Percentiles rank a stretch among this genome's conserved stretches.
These are phyloP conservation scores for Perizoma affinitatum DNA, from an alignment of 2,888 invertebrate genomes.

Conservation along the genomic window DNA sequence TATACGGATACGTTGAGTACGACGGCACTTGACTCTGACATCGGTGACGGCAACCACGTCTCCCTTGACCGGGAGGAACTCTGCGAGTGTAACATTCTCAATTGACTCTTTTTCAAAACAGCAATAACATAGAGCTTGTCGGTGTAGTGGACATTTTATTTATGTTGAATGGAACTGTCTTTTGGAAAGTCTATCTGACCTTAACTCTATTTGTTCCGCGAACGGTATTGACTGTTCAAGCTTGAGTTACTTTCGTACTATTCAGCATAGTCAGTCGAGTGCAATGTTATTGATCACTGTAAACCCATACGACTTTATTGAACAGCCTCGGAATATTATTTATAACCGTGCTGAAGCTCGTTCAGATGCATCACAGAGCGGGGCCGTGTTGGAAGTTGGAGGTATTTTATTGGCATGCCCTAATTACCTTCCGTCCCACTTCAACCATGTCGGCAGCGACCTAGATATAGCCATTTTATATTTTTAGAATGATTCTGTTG, in stretches of 20 bases:
- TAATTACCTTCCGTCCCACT: conserved; percentile 73
- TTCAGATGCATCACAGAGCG: conserved; percentile 36
- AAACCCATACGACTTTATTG: conserved; percentile 25
- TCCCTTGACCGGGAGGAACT: conserved; percentile 38
- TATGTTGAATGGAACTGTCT: conserved; percentile 5
- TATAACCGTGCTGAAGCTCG: conserved; percentile 15
- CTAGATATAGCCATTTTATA: conserved; percentile 51
- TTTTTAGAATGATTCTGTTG: conserved; percentile 27
- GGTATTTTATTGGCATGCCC: conserved; percentile 72
- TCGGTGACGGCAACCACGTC: conserved; percentile 58
- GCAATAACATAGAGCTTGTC: neutral
- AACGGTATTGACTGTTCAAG: conserved; percentile 21
- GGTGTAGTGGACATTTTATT: too few species aligned
- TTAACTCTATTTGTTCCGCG: conserved; percentile 22
- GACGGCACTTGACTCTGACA: conserved; percentile 75
- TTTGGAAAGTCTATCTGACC: conserved; percentile 20
- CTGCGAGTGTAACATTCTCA: conserved; percentile 31
- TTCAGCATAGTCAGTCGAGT: conserved; percentile 22
- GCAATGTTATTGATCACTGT: conserved; percentile 27
- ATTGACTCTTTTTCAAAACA: conserved; percentile 24
- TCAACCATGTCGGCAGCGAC: conserved; percentile 67
- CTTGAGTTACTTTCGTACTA: conserved; percentile 19
- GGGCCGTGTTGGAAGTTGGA: conserved; percentile 59
- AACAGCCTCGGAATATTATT: conserved; percentile 27
- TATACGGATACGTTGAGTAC: conserved; percentile 71